Conservation (phyloP, 2,888 invertebrate genomes). For the Arrhopalites spinosus region DNA sequence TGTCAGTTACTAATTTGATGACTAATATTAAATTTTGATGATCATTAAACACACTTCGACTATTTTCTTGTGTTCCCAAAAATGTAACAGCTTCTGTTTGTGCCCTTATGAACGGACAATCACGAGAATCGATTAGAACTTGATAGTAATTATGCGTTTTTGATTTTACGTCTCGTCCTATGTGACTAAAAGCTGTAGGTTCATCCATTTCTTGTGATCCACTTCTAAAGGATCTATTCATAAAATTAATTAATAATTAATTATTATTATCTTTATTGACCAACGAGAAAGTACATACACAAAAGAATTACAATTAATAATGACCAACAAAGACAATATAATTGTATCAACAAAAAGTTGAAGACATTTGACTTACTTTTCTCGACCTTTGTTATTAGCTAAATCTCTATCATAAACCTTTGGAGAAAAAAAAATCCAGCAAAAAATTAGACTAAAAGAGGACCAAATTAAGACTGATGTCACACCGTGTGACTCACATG, state of each 20-base stretch:
- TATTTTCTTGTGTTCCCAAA: conserved; percentile 93
- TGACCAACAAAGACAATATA: neutral
- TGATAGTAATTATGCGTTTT: conserved; percentile 95
- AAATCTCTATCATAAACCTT: conserved; percentile 94
- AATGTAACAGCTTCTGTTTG: conserved; percentile 98
- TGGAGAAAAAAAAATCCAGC: too few species aligned
- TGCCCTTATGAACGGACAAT: conserved; percentile 96
- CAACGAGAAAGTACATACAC: too few species aligned
- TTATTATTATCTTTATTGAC: too few species aligned
- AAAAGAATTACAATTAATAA: too few species aligned
- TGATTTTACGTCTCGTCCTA: conserved; percentile 85
- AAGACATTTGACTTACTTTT: conserved; percentile 49
- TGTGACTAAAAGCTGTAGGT: conserved; percentile 59
- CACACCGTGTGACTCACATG: too few species aligned
- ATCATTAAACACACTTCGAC: conserved; percentile 67
- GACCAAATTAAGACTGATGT: too few species aligned
- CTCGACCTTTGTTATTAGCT: conserved; percentile 67
- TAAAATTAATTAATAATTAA: neutral
- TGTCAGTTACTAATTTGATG: too few species aligned
- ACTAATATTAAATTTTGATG: neutral
- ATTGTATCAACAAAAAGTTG: neutral
- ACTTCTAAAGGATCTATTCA: conserved; percentile 34
- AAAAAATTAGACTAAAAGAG: too few species aligned
- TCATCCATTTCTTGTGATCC: conserved; percentile 54
- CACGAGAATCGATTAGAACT: conserved; percentile 94